A percentile compares a stretch with the other conserved stretches of the same genome.
Conservation (phyloP, 2,113 vertebrate species). For the Fulica atra region DNA sequence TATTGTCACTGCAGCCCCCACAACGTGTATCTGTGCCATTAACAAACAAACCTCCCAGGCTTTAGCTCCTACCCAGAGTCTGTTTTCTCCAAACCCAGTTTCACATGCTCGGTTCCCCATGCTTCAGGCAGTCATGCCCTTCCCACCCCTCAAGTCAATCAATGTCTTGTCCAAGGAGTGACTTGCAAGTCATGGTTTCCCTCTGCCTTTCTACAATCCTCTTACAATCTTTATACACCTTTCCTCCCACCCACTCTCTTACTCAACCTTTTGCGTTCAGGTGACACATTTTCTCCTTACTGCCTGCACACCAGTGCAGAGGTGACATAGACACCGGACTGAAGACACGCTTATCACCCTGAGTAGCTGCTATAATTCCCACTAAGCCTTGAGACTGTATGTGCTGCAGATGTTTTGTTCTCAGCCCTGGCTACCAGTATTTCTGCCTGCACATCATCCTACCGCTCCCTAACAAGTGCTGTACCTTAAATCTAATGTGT, state of each 20-base stretch:
- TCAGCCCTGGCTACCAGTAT: not conserved
- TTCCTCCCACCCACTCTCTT: not conserved
- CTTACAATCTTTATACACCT: not conserved
- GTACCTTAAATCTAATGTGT: not conserved
- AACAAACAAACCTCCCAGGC: not conserved
- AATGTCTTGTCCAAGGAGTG: not conserved
- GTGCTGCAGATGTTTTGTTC: not conserved
- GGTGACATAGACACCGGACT: not conserved
- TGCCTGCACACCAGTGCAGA: not conserved
- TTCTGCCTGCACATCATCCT: not conserved
- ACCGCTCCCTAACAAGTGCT: not conserved
- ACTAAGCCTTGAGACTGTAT: not conserved
- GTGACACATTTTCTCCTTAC: not conserved
- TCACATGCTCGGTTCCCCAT: accelerated
- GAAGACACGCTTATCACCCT: not conserved
- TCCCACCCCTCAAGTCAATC: not conserved
- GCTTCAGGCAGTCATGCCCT: not conserved
- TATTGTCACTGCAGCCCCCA: not conserved
- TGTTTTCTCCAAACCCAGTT: not conserved
- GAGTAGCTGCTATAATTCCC: not conserved
- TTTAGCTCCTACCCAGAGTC: not conserved
- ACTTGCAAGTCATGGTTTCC: not conserved
- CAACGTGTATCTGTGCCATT: not conserved
- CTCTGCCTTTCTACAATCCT: not conserved
- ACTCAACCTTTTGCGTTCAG: not conserved